Conservation (phyloP, 2,888 invertebrate genomes). For the Coleophora flavipennella region DNA sequence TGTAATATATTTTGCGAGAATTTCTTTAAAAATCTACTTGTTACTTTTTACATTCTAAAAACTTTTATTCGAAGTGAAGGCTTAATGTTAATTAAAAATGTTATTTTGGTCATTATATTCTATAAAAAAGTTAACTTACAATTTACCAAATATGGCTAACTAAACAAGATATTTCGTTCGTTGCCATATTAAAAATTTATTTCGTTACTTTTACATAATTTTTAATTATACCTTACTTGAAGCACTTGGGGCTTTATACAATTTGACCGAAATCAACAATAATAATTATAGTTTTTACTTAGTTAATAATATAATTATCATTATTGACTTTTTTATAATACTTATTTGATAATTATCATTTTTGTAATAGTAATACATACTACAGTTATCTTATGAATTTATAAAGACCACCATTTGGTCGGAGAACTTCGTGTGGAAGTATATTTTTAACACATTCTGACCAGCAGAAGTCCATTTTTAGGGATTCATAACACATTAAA, state of each 20-base stretch:
- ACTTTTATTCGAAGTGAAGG: conserved; percentile 9
- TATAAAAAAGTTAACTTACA: no score
- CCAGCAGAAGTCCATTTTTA: conserved; percentile 39
- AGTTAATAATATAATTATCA: neutral
- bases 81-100: neutral
- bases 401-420: conserved; percentile 32
- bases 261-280: neutral
- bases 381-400: no score
- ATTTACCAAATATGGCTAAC: no score
- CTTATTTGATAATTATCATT: conserved; percentile 1
- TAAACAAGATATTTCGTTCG: neutral
- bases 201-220: no score
- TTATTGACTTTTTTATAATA: no score
- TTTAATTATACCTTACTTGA: conserved; percentile 17
- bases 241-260: conserved; percentile 28
- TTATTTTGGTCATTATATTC: no score
- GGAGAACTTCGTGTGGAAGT: conserved; percentile 46
- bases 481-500: no score
- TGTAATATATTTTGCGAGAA: conserved; percentile 15
- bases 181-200: no score
- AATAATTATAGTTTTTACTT: neutral
- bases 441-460: conserved; percentile 24
- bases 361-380: conserved; percentile 24
- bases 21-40: conserved; percentile 29
- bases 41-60: conserved; percentile 10